Conservation (phyloP, 2,797 vertebrate species). For the Sphaeramia orbicularis region DNA sequence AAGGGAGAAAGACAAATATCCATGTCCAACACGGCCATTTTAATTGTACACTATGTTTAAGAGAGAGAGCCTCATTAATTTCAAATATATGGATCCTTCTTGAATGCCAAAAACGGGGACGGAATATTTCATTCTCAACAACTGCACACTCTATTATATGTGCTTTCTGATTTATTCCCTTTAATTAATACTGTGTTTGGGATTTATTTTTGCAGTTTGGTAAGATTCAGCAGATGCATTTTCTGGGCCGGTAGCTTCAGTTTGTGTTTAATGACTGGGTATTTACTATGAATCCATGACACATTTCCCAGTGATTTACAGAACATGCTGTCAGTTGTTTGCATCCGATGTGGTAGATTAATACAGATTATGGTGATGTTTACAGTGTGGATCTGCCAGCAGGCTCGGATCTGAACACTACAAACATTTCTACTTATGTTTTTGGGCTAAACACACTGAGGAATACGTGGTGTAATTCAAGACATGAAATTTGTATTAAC, state of each 20-base stretch:
- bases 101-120: constrained; percentile 15
- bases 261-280: constrained; percentile 50
- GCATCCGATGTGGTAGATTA: constrained; percentile 63
- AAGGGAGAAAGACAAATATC: constrained; percentile 48
- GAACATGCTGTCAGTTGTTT: constrained; percentile 56
- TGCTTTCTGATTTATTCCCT: constrained; percentile 32
- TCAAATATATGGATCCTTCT: constrained; percentile 30
- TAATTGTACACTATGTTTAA: constrained; percentile 46
- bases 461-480: constrained; percentile 21
- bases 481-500: constrained; percentile 21
- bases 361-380: constrained; percentile 60
- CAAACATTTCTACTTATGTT: constrained; percentile 14
- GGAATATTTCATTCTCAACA: constrained; percentile 4
- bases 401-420: constrained; percentile 27
- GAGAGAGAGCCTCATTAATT: constrained; percentile 53
- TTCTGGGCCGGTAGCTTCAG: constrained; percentile 43
- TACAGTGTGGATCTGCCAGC: constrained; percentile 41
- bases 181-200: constrained; percentile 51
- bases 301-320: constrained; percentile 63
- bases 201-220: constrained; percentile 57
- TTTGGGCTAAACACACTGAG: constrained; percentile 3
- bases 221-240: constrained; percentile 62
- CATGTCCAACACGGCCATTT: constrained; percentile 42
- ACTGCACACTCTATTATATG: not conserved
- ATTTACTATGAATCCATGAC: constrained; percentile 48